Evolutionary conservation across 2,113 vertebrate genomes (phyloP), one percentile per base, ranked within the genome.

Genomic region (Etia nguti): DNA sequence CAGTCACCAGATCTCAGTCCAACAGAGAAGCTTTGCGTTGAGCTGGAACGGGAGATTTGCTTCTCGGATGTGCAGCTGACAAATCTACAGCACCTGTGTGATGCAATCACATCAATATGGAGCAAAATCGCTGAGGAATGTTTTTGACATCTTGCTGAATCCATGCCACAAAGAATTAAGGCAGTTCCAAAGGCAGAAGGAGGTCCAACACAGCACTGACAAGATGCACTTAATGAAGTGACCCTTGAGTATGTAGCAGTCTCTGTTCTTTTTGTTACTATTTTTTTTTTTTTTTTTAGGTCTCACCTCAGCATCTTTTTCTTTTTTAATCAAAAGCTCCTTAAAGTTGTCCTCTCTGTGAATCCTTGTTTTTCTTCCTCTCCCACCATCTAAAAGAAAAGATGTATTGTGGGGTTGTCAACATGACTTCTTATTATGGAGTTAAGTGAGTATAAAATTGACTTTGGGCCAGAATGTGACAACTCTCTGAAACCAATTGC

Each of bases 391-490:
- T 80, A 12, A 77, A 86, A 90, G 79, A 36, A 84, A 86, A 88
- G 54, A 48, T 88, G 88, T 88, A 93, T 88, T 87, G 90, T 91
- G 57, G 10, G 60, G 22, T 89, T 92, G 92, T 93, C 92, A 91
- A 92, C 93, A 93, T 92, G 90, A 92, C 88, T 94, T 92, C 90
- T 89, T 90, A 95, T 93, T 93, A 94, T 83, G 79, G 84, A 75
- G 55, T 83, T 92, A 94, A 95, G 91, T 93, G 90, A 93, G 93
- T 93, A 92, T 93, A 94, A 93, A 94, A 95, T 94, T 93, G 94
- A 94, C 93, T 95, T 93, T 88, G 11, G 80, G 82, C 87, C 88
- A 89, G 81, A 92, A 92, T 93, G 88, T 88, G 87, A 86, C 88
- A 85, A 84, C 86, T 93, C 82, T 65, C 52, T 90, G 91, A 91